phyloP scores from a whole-genome alignment of 1,140 invertebrate genomes.

The Micrasema minimum region DNA sequence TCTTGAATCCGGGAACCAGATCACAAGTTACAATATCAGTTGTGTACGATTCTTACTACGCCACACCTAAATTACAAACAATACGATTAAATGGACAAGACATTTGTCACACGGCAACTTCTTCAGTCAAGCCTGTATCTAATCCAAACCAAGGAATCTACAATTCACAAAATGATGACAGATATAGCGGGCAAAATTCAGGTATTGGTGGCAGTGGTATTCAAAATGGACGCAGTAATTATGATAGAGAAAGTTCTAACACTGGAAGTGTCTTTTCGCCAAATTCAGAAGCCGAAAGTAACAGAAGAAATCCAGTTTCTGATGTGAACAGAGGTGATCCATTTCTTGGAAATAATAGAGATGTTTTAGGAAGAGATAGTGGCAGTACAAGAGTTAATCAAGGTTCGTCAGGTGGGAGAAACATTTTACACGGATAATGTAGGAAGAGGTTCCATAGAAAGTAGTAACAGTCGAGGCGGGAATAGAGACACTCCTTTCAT shows the following conservation, averaged over 20 bases:
- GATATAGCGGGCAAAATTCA: background rate
- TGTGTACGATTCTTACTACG: slow-evolving; percentile 22
- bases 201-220: background rate
- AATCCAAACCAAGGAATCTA: background rate
- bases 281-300: background rate
- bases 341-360: background rate
- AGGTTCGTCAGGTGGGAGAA: too few species aligned
- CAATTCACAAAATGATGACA: background rate
- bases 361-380: too few species aligned
- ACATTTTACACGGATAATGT: background rate
- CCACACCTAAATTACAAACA: slow-evolving; percentile 28
- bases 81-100: slow-evolving; percentile 46
- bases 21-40: slow-evolving; percentile 38
- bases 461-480: too few species aligned
- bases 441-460: background rate
- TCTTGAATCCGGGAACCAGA: slow-evolving; percentile 9
- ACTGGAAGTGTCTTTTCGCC: background rate
- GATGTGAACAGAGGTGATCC: too few species aligned
- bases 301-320: too few species aligned
- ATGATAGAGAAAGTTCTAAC: background rate
- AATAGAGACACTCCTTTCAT: background rate
- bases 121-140: background rate
- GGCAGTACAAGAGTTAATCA: too few species aligned
- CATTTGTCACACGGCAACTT: slow-evolving; percentile 29
- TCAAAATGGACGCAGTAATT: background rate